Evolutionary conservation across 2,797 vertebrate genomes (phyloP), one percentile per base, ranked within the genome.

Genomic region (Spea hammondii): DNA sequence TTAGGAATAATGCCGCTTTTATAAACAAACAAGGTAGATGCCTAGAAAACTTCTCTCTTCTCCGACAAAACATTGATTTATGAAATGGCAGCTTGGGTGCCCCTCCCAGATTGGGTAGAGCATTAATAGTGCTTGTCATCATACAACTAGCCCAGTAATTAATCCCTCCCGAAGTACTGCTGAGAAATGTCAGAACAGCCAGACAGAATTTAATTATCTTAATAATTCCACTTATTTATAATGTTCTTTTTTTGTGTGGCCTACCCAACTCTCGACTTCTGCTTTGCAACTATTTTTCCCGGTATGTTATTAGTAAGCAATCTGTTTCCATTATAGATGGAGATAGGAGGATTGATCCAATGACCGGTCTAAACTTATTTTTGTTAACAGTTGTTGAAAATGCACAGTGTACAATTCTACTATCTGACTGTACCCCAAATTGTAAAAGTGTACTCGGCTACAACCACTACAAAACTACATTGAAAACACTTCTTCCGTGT

Each of bases 1-100:
- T 84, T 75, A 84, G 65, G 68, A 55, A 74, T 71, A 11, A 1
- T 12, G 70, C 75, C 17, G 80, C 65, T 74, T 82, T 70, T 82
- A 74, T 82, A 82, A 82, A 78, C 80, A 82, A 82, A 82, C 80
- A 82, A 82, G 75, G 80, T 82, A 76, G 70, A 70, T 77, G 80
- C 80, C 80, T 73, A 70, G 80, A 82, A 82, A 82, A 82, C 65
- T 82, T 82, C 70, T 73, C 62, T 60, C 55, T 70, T 82, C 75
- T 74, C 68, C 50, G 17, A 65, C 79, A 82, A 77, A 82, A 77
- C 79, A 82, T 77, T 82, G 80, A 82, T 82, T 78, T 82, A 78
- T 82, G 70, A 49, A 74, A 72, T 78, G 80, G 75, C 75, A 82
- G 80, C 75, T 65, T 74, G 68, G 10, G 75, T 45, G 45, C 70